Conservation (phyloP, 1,140 invertebrate genomes). For the Conus betulinus region DNA sequence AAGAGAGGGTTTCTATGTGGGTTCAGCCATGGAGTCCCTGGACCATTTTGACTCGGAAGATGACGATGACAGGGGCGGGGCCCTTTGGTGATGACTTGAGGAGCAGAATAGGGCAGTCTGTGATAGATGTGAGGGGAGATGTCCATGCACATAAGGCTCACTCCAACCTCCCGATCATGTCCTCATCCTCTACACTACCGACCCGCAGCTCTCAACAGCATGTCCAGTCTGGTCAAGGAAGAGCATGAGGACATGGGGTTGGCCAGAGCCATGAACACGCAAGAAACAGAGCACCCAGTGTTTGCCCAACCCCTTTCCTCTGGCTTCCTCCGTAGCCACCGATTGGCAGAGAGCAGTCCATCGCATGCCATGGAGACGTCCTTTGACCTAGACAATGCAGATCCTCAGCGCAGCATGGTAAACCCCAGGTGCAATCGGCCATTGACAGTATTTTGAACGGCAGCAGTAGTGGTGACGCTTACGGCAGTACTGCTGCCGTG, state of each 20-base stretch:
- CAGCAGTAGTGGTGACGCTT: slow-evolving; percentile 34
- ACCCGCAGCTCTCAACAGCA: background rate
- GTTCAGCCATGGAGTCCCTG: background rate
- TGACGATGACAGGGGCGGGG: background rate
- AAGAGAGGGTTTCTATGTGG: slow-evolving; percentile 14
- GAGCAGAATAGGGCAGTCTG: background rate
- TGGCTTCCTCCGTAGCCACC: background rate
- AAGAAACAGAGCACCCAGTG: background rate
- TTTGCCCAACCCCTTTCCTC: background rate
- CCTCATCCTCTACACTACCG: background rate
- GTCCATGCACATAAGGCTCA: background rate
- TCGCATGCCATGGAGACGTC: slow-evolving; percentile 29
- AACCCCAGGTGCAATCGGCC: slow-evolving; percentile 68
- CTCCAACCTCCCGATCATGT: background rate
- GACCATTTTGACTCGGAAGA: slow-evolving; percentile 16
- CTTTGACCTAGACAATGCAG: slow-evolving; percentile 41
- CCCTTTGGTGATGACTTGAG: background rate
- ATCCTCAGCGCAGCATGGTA: slow-evolving; percentile 47
- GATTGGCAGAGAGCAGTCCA: background rate
- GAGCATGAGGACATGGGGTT: too few species aligned
- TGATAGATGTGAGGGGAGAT: background rate
- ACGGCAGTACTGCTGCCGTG: background rate
- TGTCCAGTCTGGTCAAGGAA: background rate
- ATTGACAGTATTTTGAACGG: slow-evolving; percentile 67
- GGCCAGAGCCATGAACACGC: background rate